Evolutionary conservation across 2,888 invertebrate genomes (phyloP).

Genomic region (Clepsis dumicolana): DNA sequence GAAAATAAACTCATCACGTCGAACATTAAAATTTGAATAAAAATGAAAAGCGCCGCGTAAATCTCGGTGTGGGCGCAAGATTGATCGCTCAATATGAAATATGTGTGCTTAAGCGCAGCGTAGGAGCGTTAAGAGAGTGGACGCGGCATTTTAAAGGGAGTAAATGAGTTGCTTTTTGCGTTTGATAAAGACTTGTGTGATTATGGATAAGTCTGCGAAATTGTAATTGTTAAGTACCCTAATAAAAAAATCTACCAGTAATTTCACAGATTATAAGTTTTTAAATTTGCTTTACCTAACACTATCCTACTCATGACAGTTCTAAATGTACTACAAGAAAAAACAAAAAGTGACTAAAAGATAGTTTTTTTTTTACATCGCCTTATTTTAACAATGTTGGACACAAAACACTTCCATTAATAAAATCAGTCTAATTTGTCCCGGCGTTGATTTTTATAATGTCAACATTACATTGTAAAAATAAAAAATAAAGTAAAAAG

Average conservation of each 20-base stretch:
- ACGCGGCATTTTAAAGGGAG: constrained; percentile 43
- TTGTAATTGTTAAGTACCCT: no score
- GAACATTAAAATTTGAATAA: constrained; percentile 68
- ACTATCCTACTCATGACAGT: no score
- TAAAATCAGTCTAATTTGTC: no score
- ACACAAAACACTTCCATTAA: no score
- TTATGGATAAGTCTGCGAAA: no score
- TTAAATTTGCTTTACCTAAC: no score
- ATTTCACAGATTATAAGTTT: no score
- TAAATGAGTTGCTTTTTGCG: neutral
- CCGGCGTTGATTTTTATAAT: neutral
- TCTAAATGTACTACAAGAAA: no score
- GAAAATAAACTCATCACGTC: constrained; percentile 65
- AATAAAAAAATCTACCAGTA: no score
- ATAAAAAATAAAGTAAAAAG: constrained; percentile 10
- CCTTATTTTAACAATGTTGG: neutral
- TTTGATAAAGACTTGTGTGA: neutral
- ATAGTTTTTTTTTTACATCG: no score
- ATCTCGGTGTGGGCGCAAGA: constrained; percentile 73
- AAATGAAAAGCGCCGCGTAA: constrained; percentile 67
- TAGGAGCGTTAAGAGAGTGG: constrained; percentile 35
- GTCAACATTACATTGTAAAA: neutral
- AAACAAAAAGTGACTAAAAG: no score
- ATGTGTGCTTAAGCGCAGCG: constrained; percentile 56
- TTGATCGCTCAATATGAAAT: constrained; percentile 74